These are phyloP conservation scores for Lynx canadensis DNA, from an alignment of 2,113 vertebrate genomes.

Conservation along the genomic window DNA sequence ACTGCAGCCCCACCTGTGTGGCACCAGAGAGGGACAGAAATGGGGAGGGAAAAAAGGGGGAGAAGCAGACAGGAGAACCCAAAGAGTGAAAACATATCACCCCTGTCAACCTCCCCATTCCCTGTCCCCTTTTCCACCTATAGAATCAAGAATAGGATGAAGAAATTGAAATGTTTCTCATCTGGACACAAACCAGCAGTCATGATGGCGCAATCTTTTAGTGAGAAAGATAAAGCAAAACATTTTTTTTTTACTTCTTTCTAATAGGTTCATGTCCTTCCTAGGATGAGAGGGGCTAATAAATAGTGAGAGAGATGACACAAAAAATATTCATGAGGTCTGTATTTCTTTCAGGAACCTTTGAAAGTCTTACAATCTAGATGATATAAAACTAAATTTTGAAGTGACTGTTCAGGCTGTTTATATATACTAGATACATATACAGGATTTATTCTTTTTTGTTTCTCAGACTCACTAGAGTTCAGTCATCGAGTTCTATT, in stretches of 20 bases:
- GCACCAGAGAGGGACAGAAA: background rate
- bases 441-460: slow-evolving; percentile 45
- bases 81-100: background rate
- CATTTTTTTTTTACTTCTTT: background rate
- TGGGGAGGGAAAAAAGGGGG: background rate
- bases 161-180: background rate
- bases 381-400: slow-evolving; percentile 38
- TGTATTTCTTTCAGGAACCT: background rate
- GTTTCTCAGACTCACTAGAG: slow-evolving; percentile 25
- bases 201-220: background rate
- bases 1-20: background rate
- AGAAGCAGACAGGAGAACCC: too few relatives aligned
- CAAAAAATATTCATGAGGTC: background rate
- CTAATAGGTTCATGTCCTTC: background rate
- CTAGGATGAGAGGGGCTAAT: background rate
- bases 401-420: slow-evolving; percentile 20
- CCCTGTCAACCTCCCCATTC: background rate
- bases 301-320: background rate
- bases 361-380: slow-evolving; percentile 15
- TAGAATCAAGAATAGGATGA: background rate
- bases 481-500: slow-evolving; percentile 17
- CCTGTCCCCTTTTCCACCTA: background rate
- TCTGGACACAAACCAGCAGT: background rate
- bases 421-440: slow-evolving; percentile 1
- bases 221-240: background rate